Evolutionary conservation across 2,797 vertebrate species (phyloP), one percentile per base, ranked within the genome.

Genomic region (Xenentodon cancila): DNA sequence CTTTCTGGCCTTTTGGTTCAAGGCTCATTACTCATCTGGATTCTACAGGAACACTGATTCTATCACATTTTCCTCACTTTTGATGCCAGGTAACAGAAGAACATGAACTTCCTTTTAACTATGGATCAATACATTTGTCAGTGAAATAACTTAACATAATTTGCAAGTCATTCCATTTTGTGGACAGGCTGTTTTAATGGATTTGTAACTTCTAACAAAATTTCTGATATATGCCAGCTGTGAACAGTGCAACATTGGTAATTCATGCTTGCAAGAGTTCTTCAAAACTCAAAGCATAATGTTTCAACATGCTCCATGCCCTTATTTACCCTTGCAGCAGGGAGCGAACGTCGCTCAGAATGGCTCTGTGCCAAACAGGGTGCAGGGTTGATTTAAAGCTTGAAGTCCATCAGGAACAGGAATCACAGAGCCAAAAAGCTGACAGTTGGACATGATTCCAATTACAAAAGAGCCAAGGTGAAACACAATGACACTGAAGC

Each of bases 61-160:
- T 68, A 77, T 70, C 71, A 47, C 50, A 49, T 68, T 82, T 64
- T 66, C 57, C 84, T 78, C 76, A 60, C 43, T 65, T 80, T 64
- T 60, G 61, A 73, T 65, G 73, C 56, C 59, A 73, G 46, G 22
- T 32, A 70, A 66, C 60, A 70, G 59, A 68, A 75, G 44, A 67
- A 51, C 49, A 53, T 45, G 47, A 77, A 70, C 52, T 55, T 64
- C 53, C 42, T 55, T 32, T 64, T 51, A 56, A 57, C 73, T 68
- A 59, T 44, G 56, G 71, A 68, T 60, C 45, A 68, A 72, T 32
- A 79, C 59, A 79, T 74, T 75, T 75, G 64, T 76, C 77, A 71
- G 13, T 59, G 54, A 74, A 78, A 77, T 64, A 73, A 76, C 46
- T 61, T 51, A 80, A 75, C 73, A 76, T 9, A 27, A 40, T 72